Percentiles rank a stretch among this genome's conserved stretches.
Evolutionary conservation across 2,888 invertebrate species (phyloP).

Genomic region (Macrostomum cliftonense): DNA sequence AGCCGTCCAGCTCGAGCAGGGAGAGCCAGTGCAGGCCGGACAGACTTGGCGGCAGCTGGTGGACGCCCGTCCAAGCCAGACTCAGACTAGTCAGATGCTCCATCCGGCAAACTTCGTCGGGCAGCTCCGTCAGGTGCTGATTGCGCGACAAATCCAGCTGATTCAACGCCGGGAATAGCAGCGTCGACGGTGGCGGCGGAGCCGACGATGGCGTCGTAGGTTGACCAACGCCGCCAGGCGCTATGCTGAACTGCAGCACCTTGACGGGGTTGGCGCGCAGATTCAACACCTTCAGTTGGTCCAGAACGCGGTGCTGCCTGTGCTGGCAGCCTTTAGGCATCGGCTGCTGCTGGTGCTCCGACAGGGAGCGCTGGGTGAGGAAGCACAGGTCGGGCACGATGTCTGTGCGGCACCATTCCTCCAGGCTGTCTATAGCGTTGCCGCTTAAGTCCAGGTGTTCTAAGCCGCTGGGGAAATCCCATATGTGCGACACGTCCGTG

Average conservation of each 20-base stretch:
- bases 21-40: slow-evolving; percentile 78
- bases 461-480: background rate
- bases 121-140: slow-evolving; percentile 51
- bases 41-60: slow-evolving; percentile 78
- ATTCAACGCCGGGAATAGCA: slow-evolving; percentile 76
- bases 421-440: slow-evolving; percentile 3
- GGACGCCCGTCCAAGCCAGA: slow-evolving; percentile 54
- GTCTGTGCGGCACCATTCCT: background rate
- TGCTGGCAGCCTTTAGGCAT: slow-evolving; percentile 17
- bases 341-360: slow-evolving; percentile 2
- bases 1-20: slow-evolving; percentile 80
- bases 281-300: slow-evolving; percentile 58
- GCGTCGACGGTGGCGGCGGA: slow-evolving; percentile 16
- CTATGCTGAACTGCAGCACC: slow-evolving; percentile 41
- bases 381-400: background rate
- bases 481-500: slow-evolving; percentile 2
- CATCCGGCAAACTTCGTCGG: slow-evolving; percentile 63
- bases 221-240: background rate
- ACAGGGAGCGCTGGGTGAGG: background rate
- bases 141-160: slow-evolving; percentile 87
- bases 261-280: slow-evolving; percentile 64
- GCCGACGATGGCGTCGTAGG: background rate
- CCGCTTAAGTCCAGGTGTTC: background rate
- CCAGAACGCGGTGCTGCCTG: slow-evolving; percentile 51
- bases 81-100: slow-evolving; percentile 76